Percentiles rank a stretch among this genome's conserved stretches.
These are phyloP conservation scores for Neotragus pygmaeus DNA, from an alignment of 2,113 vertebrate species.

Conservation along the genomic window DNA sequence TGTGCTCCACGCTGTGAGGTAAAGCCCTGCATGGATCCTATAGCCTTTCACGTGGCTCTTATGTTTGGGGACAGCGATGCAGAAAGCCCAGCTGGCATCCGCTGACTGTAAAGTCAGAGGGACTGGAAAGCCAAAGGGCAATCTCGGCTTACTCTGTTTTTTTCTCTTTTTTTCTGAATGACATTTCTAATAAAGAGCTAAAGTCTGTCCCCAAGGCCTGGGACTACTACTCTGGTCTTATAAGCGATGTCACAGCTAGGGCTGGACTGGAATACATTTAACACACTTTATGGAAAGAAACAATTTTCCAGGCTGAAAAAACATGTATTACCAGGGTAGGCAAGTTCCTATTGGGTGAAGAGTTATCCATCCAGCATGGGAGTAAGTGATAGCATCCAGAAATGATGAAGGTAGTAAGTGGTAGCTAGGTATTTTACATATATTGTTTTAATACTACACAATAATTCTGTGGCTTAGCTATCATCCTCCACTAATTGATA, in stretches of 20 bases:
- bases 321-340: neutral
- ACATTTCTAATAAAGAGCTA: neutral
- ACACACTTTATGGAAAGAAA: neutral
- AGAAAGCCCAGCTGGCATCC: neutral
- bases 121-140: neutral
- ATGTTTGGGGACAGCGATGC: neutral
- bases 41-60: neutral
- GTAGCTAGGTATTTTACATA: neutral
- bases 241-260: neutral
- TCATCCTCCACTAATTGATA: neutral
- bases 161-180: neutral
- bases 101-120: neutral
- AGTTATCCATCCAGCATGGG: neutral
- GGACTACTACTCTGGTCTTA: neutral
- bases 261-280: neutral
- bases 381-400: neutral
- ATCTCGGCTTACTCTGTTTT: neutral
- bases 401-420: neutral
- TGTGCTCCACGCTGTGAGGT: neutral
- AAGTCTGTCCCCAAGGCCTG: neutral
- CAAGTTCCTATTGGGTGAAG: neutral
- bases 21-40: neutral
- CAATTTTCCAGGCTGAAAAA: slow-evolving; percentile 2
- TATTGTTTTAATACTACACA: neutral
- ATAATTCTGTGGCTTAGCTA: neutral